Evolutionary conservation across 1,140 invertebrate genomes (phyloP), one percentile per base, ranked within the genome.

Genomic region (Saccostrea cuccullata): DNA sequence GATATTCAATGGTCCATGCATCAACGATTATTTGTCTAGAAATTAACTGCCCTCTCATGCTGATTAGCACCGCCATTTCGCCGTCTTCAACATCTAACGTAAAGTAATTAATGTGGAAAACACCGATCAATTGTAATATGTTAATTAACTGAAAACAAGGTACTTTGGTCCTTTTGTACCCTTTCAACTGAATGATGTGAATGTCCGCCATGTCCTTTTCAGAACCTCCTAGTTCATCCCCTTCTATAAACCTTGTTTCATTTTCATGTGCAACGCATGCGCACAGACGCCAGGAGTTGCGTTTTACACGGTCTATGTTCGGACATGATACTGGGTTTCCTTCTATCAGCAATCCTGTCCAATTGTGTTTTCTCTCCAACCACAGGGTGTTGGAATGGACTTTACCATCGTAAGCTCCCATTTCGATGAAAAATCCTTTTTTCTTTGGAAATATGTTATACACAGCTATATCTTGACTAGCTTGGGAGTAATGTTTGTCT

Each of bases 1-100:
- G 70, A 73, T 73, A 73, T 73, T 73, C 70, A 73, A 73, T 73
- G 23, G 70, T 73, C 70, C 70, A 73, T 11, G 36, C 70, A 30
- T 73, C 70, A 1, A 73, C 70, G 26, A 73, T 30, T 9, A 73
- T 73, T 9, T 30, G 23, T 30, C 26, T 73, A 30, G 70, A 73
- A 30, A 73, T 36, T 26, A 73, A 26, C 13, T 73, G 23, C 12
- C 36, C 70, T 73, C 13, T 73, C 70, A 73, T 73, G 70, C 70
- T 73, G 26, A 12, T 73, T 15, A 73, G 70, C 23, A 73, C 70
- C 11, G 9, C 9, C 26, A 73, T 73, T 73, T 73, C 70, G 0
- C 70, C 70, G 23, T 26, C 70, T 9, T 73, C 70, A 0, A 73
- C 70, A 40, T 73, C 70, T 26, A 73, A 73, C 6, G 70, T 36